phyloP scores from a whole-genome alignment of 1,140 invertebrate genomes.

The Nymphalis io region DNA sequence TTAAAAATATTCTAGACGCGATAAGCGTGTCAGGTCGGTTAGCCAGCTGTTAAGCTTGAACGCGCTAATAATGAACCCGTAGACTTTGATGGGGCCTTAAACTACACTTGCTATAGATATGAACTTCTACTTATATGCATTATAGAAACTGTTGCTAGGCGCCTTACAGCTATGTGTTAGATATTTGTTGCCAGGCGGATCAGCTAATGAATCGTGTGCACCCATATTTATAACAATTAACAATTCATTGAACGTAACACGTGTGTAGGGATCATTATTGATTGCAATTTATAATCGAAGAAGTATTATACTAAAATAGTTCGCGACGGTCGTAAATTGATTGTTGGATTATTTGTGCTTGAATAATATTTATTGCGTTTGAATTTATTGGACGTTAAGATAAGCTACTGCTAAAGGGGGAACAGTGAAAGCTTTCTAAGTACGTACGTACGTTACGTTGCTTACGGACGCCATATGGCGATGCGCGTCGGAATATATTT shows the following conservation, averaged over 20 bases:
- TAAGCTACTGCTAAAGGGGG: conserved; percentile 40
- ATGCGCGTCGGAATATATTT: conserved; percentile 22
- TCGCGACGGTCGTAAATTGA: conserved; percentile 34
- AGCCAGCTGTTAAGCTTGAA: conserved; percentile 42
- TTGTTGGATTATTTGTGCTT: conserved; percentile 35
- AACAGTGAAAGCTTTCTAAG: conserved; percentile 35
- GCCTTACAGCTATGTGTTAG: conserved; percentile 12
- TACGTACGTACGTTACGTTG: no score
- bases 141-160: conserved; percentile 25
- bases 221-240: conserved; percentile 10
- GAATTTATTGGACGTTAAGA: conserved; percentile 49
- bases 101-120: conserved; percentile 14
- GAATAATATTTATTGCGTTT: conserved; percentile 44
- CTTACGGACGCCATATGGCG: conserved; percentile 32
- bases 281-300: conserved; percentile 33
- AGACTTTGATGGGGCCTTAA: conserved; percentile 46
- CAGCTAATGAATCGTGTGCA: background rate
- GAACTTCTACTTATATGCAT: conserved; percentile 4
- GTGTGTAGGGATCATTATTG: conserved; percentile 22
- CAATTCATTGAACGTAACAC: conserved; percentile 13
- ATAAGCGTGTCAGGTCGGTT: conserved; percentile 27
- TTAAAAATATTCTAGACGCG: conserved; percentile 24
- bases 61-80: conserved; percentile 49
- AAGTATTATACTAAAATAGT: conserved; percentile 34
- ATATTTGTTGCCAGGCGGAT: conserved; percentile 26